Conservation (phyloP, 2,888 invertebrate genomes). For the Clivina fossor region DNA sequence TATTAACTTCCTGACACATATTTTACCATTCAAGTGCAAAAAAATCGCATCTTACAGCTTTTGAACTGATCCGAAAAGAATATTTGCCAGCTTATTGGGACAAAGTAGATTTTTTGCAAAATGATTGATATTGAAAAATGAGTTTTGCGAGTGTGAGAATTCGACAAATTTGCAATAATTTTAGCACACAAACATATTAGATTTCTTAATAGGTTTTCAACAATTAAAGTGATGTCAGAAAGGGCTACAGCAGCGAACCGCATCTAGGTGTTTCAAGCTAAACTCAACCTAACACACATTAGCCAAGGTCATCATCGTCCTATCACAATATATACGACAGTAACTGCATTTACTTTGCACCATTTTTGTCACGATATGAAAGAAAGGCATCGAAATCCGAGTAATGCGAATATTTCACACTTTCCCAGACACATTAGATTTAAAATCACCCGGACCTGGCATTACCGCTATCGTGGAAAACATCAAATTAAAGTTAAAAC, state of each 20-base stretch:
- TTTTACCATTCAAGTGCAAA: too few species aligned
- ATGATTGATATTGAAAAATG: too few species aligned
- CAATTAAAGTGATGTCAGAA: conserved; percentile 15
- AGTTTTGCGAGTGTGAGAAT: too few species aligned
- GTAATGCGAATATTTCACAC: background rate
- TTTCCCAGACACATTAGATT: background rate
- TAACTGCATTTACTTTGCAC: conserved; percentile 20
- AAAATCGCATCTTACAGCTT: too few species aligned
- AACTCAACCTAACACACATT: conserved; percentile 52
- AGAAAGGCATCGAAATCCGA: too few species aligned
- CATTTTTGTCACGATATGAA: conserved; percentile 10
- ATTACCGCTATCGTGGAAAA: background rate
- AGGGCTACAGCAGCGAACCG: conserved; percentile 10
- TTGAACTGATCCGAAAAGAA: too few species aligned
- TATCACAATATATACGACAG: conserved; percentile 50
- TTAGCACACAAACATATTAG: conserved; percentile 8
- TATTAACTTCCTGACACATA: too few species aligned
- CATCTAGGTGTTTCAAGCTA: conserved; percentile 10
- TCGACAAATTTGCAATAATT: conserved; percentile 5
- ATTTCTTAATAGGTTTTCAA: conserved; percentile 19
- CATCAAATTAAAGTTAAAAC: conserved; percentile 9
- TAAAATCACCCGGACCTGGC: background rate
- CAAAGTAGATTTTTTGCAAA: too few species aligned
- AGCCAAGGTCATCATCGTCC: conserved; percentile 53
- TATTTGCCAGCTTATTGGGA: too few species aligned